These are phyloP conservation scores for Drosophila robusta DNA, from an alignment of 2,888 invertebrate genomes.

Conservation along the genomic window DNA sequence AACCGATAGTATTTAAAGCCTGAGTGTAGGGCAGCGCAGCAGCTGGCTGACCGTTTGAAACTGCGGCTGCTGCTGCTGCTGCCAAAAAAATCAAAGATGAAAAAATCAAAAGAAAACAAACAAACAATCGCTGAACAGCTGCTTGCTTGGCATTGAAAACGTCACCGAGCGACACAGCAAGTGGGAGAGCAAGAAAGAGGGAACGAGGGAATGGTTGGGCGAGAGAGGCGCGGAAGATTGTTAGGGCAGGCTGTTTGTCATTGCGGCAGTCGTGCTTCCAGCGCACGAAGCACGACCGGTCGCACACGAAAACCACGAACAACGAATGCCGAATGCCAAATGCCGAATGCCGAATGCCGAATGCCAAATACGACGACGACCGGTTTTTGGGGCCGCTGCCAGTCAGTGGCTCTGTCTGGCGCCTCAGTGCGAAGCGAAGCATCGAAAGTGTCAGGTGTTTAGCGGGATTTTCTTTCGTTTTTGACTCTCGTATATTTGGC, in stretches of 20 bases:
- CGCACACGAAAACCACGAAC: slow-evolving; percentile 18
- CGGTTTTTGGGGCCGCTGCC: slow-evolving; percentile 62
- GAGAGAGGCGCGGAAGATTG: slow-evolving; percentile 12
- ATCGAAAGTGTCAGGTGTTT: slow-evolving; percentile 57
- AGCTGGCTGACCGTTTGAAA: slow-evolving; percentile 27
- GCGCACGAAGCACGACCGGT: slow-evolving; percentile 19
- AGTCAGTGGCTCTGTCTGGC: slow-evolving; percentile 38
- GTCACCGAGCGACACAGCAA: slow-evolving; percentile 37
- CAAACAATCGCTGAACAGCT: slow-evolving; percentile 61
- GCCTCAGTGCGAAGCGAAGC: slow-evolving; percentile 66
- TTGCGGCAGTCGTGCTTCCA: slow-evolving; percentile 40
- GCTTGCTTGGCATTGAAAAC: slow-evolving; percentile 79
- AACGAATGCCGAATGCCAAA: slow-evolving; percentile 3
- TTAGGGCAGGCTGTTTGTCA: slow-evolving; percentile 36
- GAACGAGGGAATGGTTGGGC: background rate
- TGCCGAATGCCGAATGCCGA: background rate
- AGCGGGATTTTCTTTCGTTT: slow-evolving; percentile 30
- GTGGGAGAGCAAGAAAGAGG: slow-evolving; percentile 21
- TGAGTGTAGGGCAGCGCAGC: slow-evolving; percentile 15
- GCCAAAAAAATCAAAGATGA: slow-evolving; percentile 16
- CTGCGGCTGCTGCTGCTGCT: slow-evolving; percentile 32
- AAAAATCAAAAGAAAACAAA: slow-evolving; percentile 21
- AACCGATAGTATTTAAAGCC: background rate
- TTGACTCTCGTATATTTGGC: slow-evolving; percentile 52
- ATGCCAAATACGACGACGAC: slow-evolving; percentile 47